Percentiles rank a stretch among this genome's conserved stretches.
Evolutionary conservation across 1,140 invertebrate species (phyloP).

Genomic region (Dreissena rostriformis): DNA sequence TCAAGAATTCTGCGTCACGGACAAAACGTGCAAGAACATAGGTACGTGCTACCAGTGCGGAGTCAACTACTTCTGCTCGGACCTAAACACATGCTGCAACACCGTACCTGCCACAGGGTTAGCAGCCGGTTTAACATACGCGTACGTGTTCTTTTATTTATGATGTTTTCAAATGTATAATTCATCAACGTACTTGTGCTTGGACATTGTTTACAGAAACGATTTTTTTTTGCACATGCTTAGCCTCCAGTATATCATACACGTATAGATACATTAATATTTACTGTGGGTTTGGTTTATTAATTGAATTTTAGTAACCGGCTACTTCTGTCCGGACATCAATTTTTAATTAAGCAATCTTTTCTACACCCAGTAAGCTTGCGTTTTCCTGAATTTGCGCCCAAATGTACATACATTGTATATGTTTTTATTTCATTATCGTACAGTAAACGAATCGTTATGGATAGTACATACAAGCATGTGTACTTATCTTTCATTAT

Average conservation of each 20-base stretch:
- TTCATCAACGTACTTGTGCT: background rate
- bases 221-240: background rate
- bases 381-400: no score
- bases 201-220: background rate
- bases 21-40: conserved; percentile 9
- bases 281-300: no score
- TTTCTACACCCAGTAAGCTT: no score
- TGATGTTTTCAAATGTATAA: background rate
- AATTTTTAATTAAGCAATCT: no score
- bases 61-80: background rate
- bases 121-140: background rate
- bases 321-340: no score
- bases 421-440: no score
- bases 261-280: background rate
- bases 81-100: background rate
- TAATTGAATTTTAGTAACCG: no score
- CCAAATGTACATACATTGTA: no score
- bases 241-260: background rate
- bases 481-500: no score
- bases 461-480: no score
- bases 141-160: conserved; percentile 4
- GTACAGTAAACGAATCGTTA: no score
- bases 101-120: background rate
- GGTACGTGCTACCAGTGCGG: conserved; percentile 12
- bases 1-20: conserved; percentile 1